Evolutionary conservation across 2,888 invertebrate genomes (phyloP).

Genomic region (Patella caerulea): DNA sequence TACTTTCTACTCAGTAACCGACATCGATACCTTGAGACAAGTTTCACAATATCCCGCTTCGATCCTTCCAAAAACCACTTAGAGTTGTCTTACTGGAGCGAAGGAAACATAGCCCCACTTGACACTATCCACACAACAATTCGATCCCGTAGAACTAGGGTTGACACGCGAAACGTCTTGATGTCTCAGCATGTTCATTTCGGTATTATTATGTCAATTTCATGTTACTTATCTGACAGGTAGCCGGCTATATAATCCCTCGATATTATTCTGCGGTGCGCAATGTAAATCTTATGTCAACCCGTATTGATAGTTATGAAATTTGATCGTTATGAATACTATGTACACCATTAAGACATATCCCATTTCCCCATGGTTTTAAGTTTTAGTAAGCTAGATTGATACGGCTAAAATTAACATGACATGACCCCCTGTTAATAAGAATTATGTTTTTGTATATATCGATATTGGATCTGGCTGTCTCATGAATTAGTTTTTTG

Average conservation of each 20-base stretch:
- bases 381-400: neutral
- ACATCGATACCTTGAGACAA: too few species aligned
- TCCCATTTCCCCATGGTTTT: neutral
- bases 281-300: constrained; percentile 12
- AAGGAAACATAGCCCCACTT: neutral
- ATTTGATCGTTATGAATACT: constrained; percentile 10
- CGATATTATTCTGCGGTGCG: neutral
- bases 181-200: constrained; percentile 6
- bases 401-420: constrained; percentile 10
- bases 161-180: constrained; percentile 10
- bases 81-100: too few species aligned
- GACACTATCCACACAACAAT: neutral
- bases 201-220: constrained; percentile 9
- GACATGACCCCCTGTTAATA: constrained; percentile 9
- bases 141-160: neutral
- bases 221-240: constrained; percentile 5
- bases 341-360: constrained; percentile 9
- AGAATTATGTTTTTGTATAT: constrained; percentile 9
- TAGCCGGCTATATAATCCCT: constrained; percentile 10
- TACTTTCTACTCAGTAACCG: too few species aligned
- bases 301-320: constrained; percentile 1
- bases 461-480: constrained; percentile 5
- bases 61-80: too few species aligned
- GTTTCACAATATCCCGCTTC: too few species aligned
- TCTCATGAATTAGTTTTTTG: constrained; percentile 2